Conservation (phyloP, 2,113 vertebrate species). For the Alces alces region DNA sequence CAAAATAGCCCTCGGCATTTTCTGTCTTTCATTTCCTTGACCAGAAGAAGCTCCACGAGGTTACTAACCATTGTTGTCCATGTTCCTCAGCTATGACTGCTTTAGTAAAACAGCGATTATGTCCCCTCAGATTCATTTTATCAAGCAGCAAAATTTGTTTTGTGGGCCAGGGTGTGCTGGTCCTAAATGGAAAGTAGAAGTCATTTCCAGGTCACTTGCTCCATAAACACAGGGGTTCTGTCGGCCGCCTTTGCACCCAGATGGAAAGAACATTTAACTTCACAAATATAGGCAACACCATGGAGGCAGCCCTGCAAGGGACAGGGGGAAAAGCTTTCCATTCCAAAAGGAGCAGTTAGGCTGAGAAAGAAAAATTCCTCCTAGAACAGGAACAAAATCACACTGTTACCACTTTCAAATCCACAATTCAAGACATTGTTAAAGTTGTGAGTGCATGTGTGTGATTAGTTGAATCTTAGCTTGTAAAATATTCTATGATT, state of each 20-base stretch:
- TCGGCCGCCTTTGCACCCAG: background rate
- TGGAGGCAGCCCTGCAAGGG: background rate
- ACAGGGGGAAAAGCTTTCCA: background rate
- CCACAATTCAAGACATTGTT: background rate
- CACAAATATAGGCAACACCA: background rate
- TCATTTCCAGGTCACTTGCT: background rate
- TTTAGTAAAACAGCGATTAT: conserved; percentile 1
- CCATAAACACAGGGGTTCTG: background rate
- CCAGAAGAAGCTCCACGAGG: background rate
- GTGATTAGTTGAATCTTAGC: background rate
- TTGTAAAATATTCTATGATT: background rate
- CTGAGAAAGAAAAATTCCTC: conserved; percentile 5
- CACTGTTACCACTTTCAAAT: background rate
- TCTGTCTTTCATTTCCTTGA: conserved; percentile 43
- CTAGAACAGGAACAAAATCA: background rate
- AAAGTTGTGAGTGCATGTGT: background rate
- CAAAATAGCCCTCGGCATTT: background rate
- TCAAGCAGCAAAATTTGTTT: conserved; percentile 25
- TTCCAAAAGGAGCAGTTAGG: background rate
- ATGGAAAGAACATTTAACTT: background rate
- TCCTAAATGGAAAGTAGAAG: background rate
- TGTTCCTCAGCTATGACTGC: background rate
- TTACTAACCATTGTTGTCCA: conserved; percentile 1
- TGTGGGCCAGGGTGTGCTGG: background rate
- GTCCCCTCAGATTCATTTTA: background rate